Conservation (phyloP, 2,797 vertebrate genomes). For the Anabacerthia variegaticeps region DNA sequence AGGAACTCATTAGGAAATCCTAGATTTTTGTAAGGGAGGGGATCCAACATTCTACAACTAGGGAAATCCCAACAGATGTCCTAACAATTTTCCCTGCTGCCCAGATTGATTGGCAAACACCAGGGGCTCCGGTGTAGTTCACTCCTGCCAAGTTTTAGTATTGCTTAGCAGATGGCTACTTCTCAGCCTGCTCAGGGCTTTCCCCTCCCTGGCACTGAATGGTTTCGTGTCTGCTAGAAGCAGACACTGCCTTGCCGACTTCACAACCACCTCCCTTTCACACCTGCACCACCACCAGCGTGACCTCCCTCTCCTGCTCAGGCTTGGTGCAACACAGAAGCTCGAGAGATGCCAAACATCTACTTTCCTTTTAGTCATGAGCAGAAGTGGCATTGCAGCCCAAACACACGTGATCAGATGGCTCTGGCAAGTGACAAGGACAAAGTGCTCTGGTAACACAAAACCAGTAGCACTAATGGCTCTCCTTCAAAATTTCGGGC, state of each 20-base stretch:
- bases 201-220: neutral
- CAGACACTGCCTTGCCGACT: neutral
- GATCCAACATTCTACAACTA: neutral
- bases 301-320: neutral
- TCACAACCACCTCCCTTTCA: neutral
- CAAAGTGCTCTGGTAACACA: rapidly evolving
- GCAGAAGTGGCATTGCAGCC: neutral
- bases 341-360: neutral
- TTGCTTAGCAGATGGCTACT: neutral
- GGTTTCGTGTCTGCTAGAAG: neutral
- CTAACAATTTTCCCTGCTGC: neutral
- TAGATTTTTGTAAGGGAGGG: neutral
- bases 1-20: neutral
- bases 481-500: neutral
- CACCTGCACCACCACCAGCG: neutral
- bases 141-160: neutral
- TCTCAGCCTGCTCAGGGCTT: neutral
- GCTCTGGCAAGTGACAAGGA: neutral
- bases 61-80: neutral
- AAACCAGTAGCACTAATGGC: rapidly evolving
- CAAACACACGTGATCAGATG: rapidly evolving
- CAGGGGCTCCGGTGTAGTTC: neutral
- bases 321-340: neutral
- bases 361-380: neutral
- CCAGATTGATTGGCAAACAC: rapidly evolving